Base-by-base conservation (phyloP, 1,140 invertebrate genomes). In the Drosophila tristis region DNA sequence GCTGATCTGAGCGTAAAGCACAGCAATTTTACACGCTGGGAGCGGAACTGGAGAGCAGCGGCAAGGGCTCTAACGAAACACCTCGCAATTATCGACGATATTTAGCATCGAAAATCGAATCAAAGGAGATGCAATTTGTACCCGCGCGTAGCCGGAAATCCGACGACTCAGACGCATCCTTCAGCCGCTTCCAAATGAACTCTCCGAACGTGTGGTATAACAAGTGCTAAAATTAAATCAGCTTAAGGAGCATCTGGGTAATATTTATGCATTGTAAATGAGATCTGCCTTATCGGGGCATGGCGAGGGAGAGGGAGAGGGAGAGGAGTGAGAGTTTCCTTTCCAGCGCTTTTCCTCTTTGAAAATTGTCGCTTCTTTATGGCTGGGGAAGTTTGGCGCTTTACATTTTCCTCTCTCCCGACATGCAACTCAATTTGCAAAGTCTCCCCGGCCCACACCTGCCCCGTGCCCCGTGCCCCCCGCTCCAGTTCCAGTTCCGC, bases 341-440 rank as follows among this genome's bases (percentile, higher is more conserved):
- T 77, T 70, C 44, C 66, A 56, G 54, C 65, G 59, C 57, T 53
- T 72, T 59, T 72, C 44, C 35, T 48, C 44, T 35, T 67, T 71
- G 43, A 50, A 63, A 79, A 76, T 80, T 81, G 78, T 81, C 78
- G 78, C 72, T 75, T 35, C 71, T 76, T 76, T 74, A 80, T 64
- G 78, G 26, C 39, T 47, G 39, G 61, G 11, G 26, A 39, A 39
- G 11, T 39, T 43, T 50, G 51, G 35, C 53, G 64, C 72, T 75
- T 73, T 49, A 71, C 48, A 54, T 82, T 70, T 82, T 81, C 78
- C 79, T 74, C 63, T 78, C 29, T 31, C 8, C 39, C 50, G 47
- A 73, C 72, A 58, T 76, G 73, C 73, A 80, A 66, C 76, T 85
- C 80, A 85, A 84, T 84, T 80, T 84, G 55, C 72, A 62, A 72